Base-by-base conservation (phyloP, 2,113 vertebrate genomes). In the Chlorocebus sabaeus region DNA sequence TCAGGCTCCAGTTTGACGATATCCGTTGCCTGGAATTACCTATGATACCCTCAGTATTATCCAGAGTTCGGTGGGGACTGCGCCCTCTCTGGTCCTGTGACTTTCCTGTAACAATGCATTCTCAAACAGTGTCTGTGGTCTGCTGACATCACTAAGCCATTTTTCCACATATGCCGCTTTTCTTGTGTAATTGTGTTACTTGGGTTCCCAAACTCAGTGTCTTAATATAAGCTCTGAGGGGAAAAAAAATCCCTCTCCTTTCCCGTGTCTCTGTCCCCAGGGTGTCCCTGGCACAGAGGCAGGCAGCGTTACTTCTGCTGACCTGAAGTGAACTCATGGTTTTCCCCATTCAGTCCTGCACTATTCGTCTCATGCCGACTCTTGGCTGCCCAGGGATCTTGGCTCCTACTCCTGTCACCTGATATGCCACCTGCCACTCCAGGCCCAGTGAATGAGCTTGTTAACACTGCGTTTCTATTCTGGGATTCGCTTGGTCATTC, bases 341-440 rank as follows among this genome's bases (percentile, higher is more conserved):
- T 96, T 96, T 81, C 72, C 94, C 90, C 88, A 22, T 92, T 96
- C 94, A 97, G 43, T 55, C 72, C 95, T 59, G 3, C 23, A 18
- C 50, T 61, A 22, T 95, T 97, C 40, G 35, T 93, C 72, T 96
- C 90, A 90, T 80, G 83, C 76, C 23, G 4, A 97, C 89, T 94
- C 92, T 94, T 0, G 1, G 73, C 96, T 73, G 30, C 92, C 94
- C 40, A 27, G 90, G 84, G 38, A 88, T 94, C 72, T 95, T 97
- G 97, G 97, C 98, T 97, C n/a, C 83, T 85, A 81, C 67, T 84
- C 90, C 92, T 94, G 94, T 86, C 82, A 96, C 85, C 93, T 0
- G 4, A 94, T 97, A 94, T 30, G 52, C 90, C 96, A 98, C 97
- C 97, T 98, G 97, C 98, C 97, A 94, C 88, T 97, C 96, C 38